Evolutionary conservation across 2,113 vertebrate genomes (phyloP).

Genomic region (Micromys minutus): DNA sequence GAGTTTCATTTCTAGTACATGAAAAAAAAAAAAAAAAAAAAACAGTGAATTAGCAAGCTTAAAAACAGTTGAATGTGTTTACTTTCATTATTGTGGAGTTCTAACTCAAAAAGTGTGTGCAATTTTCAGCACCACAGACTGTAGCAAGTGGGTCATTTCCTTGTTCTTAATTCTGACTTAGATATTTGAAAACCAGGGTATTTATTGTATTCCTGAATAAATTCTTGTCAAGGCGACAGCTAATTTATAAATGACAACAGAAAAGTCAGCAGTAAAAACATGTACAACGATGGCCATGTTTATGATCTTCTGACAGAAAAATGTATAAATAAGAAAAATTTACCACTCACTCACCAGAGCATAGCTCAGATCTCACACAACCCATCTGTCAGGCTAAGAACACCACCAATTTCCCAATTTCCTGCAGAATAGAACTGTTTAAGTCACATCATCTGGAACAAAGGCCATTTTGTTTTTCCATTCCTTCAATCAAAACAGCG

Average conservation of each 20-base stretch:
- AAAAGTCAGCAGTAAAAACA: slow-evolving; percentile 80
- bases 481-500: slow-evolving; percentile 78
- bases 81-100: slow-evolving; percentile 72
- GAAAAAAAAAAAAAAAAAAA: no score
- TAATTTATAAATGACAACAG: slow-evolving; percentile 78
- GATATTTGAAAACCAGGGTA: slow-evolving; percentile 81
- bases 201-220: slow-evolving; percentile 80
- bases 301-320: slow-evolving; percentile 84
- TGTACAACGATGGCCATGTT: slow-evolving; percentile 77
- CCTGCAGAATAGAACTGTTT: slow-evolving; percentile 76
- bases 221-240: slow-evolving; percentile 82
- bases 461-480: slow-evolving; percentile 72
- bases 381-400: slow-evolving; percentile 80
- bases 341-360: slow-evolving; percentile 84
- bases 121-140: slow-evolving; percentile 78
- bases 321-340: slow-evolving; percentile 84
- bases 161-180: slow-evolving; percentile 80
- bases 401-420: slow-evolving; percentile 81
- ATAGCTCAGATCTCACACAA: slow-evolving; percentile 83
- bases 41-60: neutral
- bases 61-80: slow-evolving; percentile 29
- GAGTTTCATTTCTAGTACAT: neutral
- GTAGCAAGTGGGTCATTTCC: slow-evolving; percentile 80
- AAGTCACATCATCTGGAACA: slow-evolving; percentile 76
- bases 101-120: slow-evolving; percentile 75